phyloP scores from a whole-genome alignment of 2,888 invertebrate species.

The Diogma glabrata region DNA sequence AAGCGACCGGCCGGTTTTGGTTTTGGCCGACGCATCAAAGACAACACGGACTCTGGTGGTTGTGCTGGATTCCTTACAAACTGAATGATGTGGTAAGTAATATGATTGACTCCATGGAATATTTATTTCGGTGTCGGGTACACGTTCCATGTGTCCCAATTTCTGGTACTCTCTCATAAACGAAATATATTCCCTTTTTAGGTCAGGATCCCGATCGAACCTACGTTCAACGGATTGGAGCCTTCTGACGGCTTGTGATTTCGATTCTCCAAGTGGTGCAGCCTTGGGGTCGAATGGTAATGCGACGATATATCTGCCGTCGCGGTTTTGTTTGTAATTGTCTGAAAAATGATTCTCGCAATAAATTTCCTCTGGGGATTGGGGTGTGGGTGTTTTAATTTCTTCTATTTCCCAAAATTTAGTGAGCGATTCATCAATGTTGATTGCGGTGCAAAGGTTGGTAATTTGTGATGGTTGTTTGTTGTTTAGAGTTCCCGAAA shows the following conservation, averaged over 20 bases:
- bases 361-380: background rate
- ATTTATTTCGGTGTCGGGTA: background rate
- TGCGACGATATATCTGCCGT: background rate
- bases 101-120: background rate
- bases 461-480: background rate
- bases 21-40: background rate
- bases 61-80: background rate
- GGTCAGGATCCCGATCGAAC: background rate
- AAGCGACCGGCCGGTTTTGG: background rate
- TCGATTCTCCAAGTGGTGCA: background rate
- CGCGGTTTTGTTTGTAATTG: background rate
- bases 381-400: background rate
- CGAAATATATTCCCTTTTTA: background rate
- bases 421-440: too few relatives aligned
- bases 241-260: background rate
- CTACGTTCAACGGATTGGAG: too few relatives aligned
- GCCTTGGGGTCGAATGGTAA: background rate
- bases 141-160: background rate
- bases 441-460: too few relatives aligned
- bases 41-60: background rate
- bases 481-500: background rate
- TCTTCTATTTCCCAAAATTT: background rate
- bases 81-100: constrained; percentile 1
- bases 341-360: background rate
- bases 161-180: background rate